Evolutionary conservation across 2,797 vertebrate species (phyloP), one percentile per base, ranked within the genome.

Genomic region (Cirrhinus molitorella): DNA sequence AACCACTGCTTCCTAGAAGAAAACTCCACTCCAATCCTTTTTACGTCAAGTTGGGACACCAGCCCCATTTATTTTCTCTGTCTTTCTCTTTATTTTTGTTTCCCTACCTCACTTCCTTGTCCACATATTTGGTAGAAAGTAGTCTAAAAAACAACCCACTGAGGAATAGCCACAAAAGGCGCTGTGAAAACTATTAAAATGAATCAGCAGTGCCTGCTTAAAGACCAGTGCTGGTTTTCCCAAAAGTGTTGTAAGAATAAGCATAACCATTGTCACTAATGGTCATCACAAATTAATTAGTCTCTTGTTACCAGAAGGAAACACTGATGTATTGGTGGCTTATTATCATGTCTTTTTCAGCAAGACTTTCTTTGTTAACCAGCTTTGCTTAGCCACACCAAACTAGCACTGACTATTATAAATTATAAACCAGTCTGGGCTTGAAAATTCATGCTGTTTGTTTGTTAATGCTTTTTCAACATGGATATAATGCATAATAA

Each of bases 1-100:
- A 78, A 88, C 57, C 74, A 85, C 84, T 78, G 71, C 87, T 87
- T 76, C 47, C 53, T 43, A 85, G 81, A 81, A 45, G 72, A 79
- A 82, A 87, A 85, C 78, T 86, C n/a, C 84, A 87, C 83, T 88
- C 47, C 81, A 89, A 89, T 89, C 85, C 86, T 87, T 81, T 86
- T 85, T 57, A 63, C 70, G 49, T 66, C 37, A n/a, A 57, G 28
- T 63, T 55, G 13, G 16, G 59, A 76, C 65, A 84, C 76, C 31
- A 68, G 43, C 49, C 74, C 70, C 70, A 87, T 88, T 87, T 83
- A 87, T 21, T 67, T 86, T 85, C 3, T 85, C 86, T 87, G 83
- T 79, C 19, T 37, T 67, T 43, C 84, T 78, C 51, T 37, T 68
- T 28, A 76, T 57, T 61, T 81, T 72, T 49, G 59, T 63, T 63